Conservation (phyloP, 2,113 vertebrate genomes). For the Zootoca vivipara region DNA sequence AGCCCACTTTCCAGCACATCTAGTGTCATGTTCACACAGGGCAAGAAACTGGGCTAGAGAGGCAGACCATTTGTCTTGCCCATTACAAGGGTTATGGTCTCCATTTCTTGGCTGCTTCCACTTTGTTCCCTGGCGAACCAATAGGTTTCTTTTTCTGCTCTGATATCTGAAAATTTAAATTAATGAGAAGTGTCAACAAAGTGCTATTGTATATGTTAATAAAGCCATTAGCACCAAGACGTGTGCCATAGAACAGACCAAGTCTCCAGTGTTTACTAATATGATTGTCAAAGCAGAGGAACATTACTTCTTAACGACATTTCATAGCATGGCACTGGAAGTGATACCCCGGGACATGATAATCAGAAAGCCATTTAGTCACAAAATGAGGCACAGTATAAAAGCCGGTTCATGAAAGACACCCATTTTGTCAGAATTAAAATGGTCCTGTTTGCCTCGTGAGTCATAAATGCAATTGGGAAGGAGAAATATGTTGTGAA, state of each 20-base stretch:
- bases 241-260: slow-evolving; percentile 61
- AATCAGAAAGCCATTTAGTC: slow-evolving; percentile 71
- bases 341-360: slow-evolving; percentile 70
- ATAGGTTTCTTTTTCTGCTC: slow-evolving; percentile 7
- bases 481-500: slow-evolving; percentile 58
- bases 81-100: rapidly evolving
- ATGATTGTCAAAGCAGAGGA: slow-evolving; percentile 68
- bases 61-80: not conserved
- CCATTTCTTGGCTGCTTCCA: slow-evolving; percentile 13
- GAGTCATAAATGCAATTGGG: slow-evolving; percentile 56
- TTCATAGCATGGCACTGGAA: slow-evolving; percentile 73
- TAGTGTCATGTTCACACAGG: not conserved
- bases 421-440: slow-evolving; percentile 64
- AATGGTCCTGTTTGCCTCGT: slow-evolving; percentile 60
- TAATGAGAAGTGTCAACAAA: slow-evolving; percentile 63
- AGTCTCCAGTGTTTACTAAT: slow-evolving; percentile 72
- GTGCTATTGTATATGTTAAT: slow-evolving; percentile 66
- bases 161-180: slow-evolving; percentile 64
- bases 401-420: slow-evolving; percentile 54
- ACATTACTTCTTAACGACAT: slow-evolving; percentile 75
- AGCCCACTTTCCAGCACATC: not conserved
- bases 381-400: slow-evolving; percentile 39
- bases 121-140: not conserved
- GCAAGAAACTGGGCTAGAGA: not conserved
- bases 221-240: slow-evolving; percentile 70